Evolutionary conservation across 1,140 invertebrate genomes (phyloP), one percentile per base, ranked within the genome.

Genomic region (Anoplolepis gracilipes): DNA sequence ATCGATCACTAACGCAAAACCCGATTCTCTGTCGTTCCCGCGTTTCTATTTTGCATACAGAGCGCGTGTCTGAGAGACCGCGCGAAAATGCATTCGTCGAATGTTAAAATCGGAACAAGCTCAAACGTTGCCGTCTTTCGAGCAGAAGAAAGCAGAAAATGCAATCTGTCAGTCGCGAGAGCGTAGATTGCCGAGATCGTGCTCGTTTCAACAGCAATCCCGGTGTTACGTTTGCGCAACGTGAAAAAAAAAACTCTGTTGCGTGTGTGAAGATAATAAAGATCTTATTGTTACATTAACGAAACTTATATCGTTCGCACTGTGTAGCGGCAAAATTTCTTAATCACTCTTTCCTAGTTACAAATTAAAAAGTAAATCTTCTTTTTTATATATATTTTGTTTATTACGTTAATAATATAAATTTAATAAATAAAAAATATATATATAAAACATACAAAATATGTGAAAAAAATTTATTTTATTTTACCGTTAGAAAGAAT

Each of bases 51-150:
- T 84, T 84, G 65, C 70, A 72, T 75, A 61, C 36, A 13, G 30
- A 33, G 55, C 72, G 81, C 70, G 57, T 57, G 22, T 46, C 28
- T 64, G 61, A 76, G 72, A 49, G 55, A 13, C 11, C 67, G 57
- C 55, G 57, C 81, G 81, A 84, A 64, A 84, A 76, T 84, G 8
- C 73, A 75, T 39, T 84, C 70, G 81, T 39, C 72, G 57, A 77
- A 64, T 55, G 72, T 84, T 77, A 77, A 84, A 73, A 82, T 42
- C 78, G 67, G 19, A 61, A 72, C 78, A 42, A 59, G 78, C 36
- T 36, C 65, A 67, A 49, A 11, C 64, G 46, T 79, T 42, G 30
- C 62, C 33, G 67, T 59, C 67, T 55, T 25, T 30, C 46, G 42
- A 72, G 72, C 39, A 42, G 67, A 82, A 73, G 78, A 46, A 59